Conservation (phyloP, 2,113 vertebrate genomes). For the Toxotes chatareus region DNA sequence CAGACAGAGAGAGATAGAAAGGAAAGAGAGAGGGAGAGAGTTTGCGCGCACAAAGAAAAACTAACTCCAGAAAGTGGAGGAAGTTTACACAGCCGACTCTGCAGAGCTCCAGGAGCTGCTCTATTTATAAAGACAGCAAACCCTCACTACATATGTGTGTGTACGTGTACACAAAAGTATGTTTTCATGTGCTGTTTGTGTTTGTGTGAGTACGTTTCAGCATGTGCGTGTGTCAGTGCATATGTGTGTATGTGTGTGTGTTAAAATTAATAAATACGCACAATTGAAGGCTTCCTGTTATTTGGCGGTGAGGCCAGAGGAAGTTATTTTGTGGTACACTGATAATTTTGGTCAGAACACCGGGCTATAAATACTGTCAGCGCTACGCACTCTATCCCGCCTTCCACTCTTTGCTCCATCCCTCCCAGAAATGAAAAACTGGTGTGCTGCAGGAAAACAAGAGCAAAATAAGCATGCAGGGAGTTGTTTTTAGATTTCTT, state of each 20-base stretch:
- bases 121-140: conserved; percentile 84
- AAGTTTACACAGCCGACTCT: conserved; percentile 81
- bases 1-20: conserved; percentile 8
- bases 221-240: not conserved
- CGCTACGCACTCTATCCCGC: conserved; percentile 68
- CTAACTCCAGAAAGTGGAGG: conserved; percentile 71
- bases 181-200: conserved; percentile 57
- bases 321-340: conserved; percentile 88
- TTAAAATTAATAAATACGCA: conserved; percentile 87
- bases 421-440: conserved; percentile 73
- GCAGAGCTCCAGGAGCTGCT: conserved; percentile 67
- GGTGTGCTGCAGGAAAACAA: conserved; percentile 76
- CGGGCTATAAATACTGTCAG: conserved; percentile 87
- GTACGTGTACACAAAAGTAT: conserved; percentile 23
- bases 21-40: conserved; percentile 28
- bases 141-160: conserved; percentile 53
- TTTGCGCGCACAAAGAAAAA: conserved; percentile 61
- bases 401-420: conserved; percentile 64
- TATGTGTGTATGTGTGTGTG: conserved; percentile 20
- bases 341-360: conserved; percentile 87
- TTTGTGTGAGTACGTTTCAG: conserved; percentile 40
- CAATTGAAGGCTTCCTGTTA: conserved; percentile 89
- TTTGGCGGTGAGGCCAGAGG: conserved; percentile 85
- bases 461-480: conserved; percentile 68
- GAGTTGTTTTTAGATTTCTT: conserved; percentile 75